Percentiles rank a stretch among this genome's conserved stretches.
Evolutionary conservation across 2,888 invertebrate species (phyloP).

Genomic region (Aleiodes leptofemur): DNA sequence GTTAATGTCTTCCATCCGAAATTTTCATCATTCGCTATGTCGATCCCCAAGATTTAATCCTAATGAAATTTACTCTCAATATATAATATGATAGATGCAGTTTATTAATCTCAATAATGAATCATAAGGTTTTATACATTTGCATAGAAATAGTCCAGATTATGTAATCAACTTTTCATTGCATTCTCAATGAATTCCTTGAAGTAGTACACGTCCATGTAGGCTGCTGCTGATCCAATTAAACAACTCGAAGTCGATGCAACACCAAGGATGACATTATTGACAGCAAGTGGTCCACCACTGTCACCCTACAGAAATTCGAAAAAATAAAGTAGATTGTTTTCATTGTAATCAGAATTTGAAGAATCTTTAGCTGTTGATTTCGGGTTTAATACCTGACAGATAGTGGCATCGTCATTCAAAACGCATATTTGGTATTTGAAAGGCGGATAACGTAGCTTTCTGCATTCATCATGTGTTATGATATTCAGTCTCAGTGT

Average conservation of each 20-base stretch:
- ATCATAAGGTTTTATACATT: too few relatives aligned
- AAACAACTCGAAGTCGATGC: conserved; percentile 10
- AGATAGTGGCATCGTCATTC: conserved; percentile 5
- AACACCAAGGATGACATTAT: background rate
- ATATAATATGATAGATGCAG: too few relatives aligned
- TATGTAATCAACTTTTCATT: background rate
- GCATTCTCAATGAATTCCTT: conserved; percentile 7
- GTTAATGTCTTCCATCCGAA: too few relatives aligned
- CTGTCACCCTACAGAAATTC: conserved; percentile 4
- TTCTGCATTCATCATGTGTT: conserved; percentile 10
- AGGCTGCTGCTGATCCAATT: conserved; percentile 6
- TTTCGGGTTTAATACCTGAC: conserved; percentile 17
- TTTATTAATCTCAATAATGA: too few relatives aligned
- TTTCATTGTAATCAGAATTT: background rate
- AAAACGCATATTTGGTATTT: conserved; percentile 17
- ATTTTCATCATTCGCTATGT: too few relatives aligned
- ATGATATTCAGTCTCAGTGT: conserved; percentile 2
- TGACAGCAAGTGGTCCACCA: conserved; percentile 15
- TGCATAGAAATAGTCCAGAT: too few relatives aligned
- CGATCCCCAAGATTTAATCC: too few relatives aligned
- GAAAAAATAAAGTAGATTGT: too few relatives aligned
- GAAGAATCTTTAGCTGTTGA: background rate
- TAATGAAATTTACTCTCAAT: too few relatives aligned
- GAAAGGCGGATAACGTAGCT: conserved; percentile 6
- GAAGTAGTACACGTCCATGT: conserved; percentile 23